Percentiles rank a stretch among this genome's conserved stretches.
Evolutionary conservation across 2,888 invertebrate genomes (phyloP).

Genomic region (Drosophila barbarae): DNA sequence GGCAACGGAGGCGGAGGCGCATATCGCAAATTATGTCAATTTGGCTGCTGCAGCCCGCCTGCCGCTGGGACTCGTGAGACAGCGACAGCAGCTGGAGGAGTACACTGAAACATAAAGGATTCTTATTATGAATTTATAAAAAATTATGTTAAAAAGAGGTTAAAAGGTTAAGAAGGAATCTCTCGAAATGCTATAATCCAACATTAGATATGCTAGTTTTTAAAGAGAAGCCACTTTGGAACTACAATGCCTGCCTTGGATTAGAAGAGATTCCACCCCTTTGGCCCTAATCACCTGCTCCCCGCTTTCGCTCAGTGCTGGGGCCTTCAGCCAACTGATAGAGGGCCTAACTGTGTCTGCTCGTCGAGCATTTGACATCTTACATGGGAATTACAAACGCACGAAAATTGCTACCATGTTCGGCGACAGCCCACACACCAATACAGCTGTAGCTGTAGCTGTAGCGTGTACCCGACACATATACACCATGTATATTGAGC

Average conservation of each 20-base stretch:
- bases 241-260: background rate
- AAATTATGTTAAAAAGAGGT: background rate
- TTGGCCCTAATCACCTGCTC: background rate
- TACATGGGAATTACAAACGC: constrained; percentile 75
- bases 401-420: constrained; percentile 72
- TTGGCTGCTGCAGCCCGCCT: constrained; percentile 54
- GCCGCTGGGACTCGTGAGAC: constrained; percentile 40
- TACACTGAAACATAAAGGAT: background rate
- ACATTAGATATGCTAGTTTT: too few relatives aligned
- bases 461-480: constrained; percentile 16
- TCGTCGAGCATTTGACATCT: constrained; percentile 68
- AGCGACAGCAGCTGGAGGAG: constrained; percentile 3
- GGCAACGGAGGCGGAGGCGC: constrained; percentile 33
- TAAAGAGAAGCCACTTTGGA: background rate
- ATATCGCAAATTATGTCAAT: constrained; percentile 73
- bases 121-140: background rate
- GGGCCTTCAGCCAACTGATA: constrained; percentile 32
- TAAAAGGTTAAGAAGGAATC: background rate
- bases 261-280: background rate
- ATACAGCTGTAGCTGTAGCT: constrained; percentile 19
- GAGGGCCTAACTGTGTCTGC: constrained; percentile 42
- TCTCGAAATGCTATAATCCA: background rate
- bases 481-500: constrained; percentile 24
- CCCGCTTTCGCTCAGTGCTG: constrained; percentile 11
- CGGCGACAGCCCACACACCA: constrained; percentile 49